Evolutionary conservation across 37 sponge, comb jelly and placozoan genomes (phyloP).

Genomic region (Agelas oroides): DNA sequence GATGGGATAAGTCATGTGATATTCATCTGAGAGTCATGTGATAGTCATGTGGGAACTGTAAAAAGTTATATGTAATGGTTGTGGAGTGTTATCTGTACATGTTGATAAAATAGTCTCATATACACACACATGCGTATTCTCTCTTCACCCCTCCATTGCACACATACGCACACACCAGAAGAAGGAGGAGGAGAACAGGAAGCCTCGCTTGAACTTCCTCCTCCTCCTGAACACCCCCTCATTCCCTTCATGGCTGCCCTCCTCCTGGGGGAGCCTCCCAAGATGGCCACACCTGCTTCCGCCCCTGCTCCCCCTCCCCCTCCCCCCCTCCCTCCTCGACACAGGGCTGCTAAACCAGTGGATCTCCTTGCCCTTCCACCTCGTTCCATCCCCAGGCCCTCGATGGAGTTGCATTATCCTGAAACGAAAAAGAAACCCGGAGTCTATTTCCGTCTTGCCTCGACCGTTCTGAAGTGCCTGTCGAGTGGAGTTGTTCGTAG

Average conservation of each 20-base stretch:
- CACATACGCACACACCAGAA: no score
- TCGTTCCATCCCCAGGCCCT: not conserved
- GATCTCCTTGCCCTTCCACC: not conserved
- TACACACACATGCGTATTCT: no score
- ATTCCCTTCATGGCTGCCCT: conserved; percentile 11
- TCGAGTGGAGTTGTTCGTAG: conserved; percentile 26
- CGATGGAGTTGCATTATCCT: not conserved
- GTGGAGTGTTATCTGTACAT: no score
- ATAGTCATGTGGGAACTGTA: conserved; percentile 9
- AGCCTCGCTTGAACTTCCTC: not conserved
- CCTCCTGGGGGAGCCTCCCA: not conserved
- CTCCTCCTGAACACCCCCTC: not conserved
- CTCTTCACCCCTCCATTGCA: no score
- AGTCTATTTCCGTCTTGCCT: conserved; percentile 35
- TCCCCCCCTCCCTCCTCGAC: conserved; percentile 41
- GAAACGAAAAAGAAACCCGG: conserved; percentile 33
- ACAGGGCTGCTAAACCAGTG: no score
- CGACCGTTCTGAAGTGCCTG: conserved; percentile 32
- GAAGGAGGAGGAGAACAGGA: not conserved
- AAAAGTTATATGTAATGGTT: no score
- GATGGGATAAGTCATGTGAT: no score
- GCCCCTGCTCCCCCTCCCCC: conserved; percentile 39
- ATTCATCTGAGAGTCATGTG: no score
- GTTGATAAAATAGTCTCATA: no score
- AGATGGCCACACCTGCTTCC: not conserved